Evolutionary conservation across 2,888 invertebrate genomes (phyloP).

Genomic region (Laothoe populi): DNA sequence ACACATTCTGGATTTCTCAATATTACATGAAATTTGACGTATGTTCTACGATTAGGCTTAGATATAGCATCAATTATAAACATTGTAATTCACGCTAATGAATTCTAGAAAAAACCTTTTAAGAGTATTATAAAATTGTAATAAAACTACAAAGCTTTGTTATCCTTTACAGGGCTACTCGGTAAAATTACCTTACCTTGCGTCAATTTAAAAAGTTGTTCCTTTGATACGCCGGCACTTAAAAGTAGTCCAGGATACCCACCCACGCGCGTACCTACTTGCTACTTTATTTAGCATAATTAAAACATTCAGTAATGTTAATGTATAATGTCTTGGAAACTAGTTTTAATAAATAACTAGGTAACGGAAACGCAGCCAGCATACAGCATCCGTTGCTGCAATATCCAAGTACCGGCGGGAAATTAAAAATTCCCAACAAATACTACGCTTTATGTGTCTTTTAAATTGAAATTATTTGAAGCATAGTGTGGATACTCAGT

Average conservation of each 20-base stretch:
- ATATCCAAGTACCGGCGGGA: constrained; percentile 28
- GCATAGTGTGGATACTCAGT: constrained; percentile 42
- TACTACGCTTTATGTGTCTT: constrained; percentile 43
- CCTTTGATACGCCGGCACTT: constrained; percentile 1
- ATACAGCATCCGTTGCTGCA: constrained; percentile 3
- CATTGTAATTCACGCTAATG: too few relatives aligned
- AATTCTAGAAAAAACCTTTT: too few relatives aligned
- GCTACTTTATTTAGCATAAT: constrained; percentile 7
- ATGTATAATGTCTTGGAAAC: constrained; percentile 22
- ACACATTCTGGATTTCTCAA: too few relatives aligned
- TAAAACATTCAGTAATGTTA: constrained; percentile 9
- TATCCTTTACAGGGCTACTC: background rate
- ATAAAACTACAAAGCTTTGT: constrained; percentile 7
- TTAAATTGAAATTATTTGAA: constrained; percentile 56
- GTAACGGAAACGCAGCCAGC: constrained; percentile 13
- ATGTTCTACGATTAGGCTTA: too few relatives aligned
- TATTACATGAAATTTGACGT: too few relatives aligned
- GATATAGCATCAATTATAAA: too few relatives aligned
- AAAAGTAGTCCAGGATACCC: background rate
- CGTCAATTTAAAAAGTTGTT: constrained; percentile 14
- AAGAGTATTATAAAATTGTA: background rate
- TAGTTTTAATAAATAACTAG: constrained; percentile 25
- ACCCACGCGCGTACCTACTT: background rate
- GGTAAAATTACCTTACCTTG: constrained; percentile 11
- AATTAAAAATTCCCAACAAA: constrained; percentile 57